These are phyloP conservation scores for Euleptes europaea DNA, from an alignment of 2,113 vertebrate genomes.

Conservation along the genomic window DNA sequence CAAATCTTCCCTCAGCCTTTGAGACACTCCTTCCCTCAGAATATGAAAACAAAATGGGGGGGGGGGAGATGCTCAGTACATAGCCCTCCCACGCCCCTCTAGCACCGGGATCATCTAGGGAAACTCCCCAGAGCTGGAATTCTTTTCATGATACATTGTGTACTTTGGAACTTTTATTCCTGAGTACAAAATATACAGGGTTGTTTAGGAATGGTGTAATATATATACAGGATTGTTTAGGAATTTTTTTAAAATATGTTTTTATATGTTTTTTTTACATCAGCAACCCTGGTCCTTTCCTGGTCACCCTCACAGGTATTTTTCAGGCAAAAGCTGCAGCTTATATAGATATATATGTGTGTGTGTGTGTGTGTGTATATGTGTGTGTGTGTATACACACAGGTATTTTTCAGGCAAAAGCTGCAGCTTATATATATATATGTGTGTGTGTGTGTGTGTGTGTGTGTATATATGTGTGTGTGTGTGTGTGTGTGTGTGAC, in stretches of 20 bases:
- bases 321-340: background rate
- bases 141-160: background rate
- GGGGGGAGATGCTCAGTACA: background rate
- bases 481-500: no score
- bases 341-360: no score
- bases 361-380: no score
- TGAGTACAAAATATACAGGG: background rate
- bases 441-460: no score
- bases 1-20: conserved; percentile 2
- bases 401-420: background rate
- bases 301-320: background rate
- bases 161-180: background rate
- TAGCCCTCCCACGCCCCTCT: background rate
- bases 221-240: no score
- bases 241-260: no score
- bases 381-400: no score
- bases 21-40: background rate
- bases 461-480: no score
- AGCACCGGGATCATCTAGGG: background rate
- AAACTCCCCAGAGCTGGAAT: background rate
- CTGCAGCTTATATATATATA: background rate
- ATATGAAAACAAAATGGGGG: background rate
- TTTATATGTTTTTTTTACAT: no score
- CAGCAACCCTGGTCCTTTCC: background rate
- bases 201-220: background rate